Evolutionary conservation across 2,888 invertebrate species (phyloP), one percentile per base, ranked within the genome.

Genomic region (Choristoneura rosaceana): DNA sequence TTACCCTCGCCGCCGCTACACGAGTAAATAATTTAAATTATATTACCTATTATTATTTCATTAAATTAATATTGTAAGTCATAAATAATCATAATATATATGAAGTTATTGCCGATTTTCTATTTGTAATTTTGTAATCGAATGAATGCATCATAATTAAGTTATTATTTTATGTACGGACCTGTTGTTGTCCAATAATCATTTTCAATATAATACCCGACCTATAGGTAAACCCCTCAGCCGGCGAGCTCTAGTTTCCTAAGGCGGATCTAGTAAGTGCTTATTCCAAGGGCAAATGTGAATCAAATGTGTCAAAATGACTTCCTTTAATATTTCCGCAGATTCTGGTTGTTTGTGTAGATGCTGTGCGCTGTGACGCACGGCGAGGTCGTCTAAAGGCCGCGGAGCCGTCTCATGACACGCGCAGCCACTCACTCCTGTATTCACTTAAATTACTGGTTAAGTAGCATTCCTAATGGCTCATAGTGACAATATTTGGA

Each of bases 361-460:
- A 77, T 77, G 77, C 71, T 70, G 75, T 64, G 59, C 25, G 62
- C 62, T 67, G 74, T 80, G 76, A 77, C 76, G 74, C 71, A 75
- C 70, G 70, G 71, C 80, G 80, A 82, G 83, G 82, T 76, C 81
- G 76, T 65, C 38, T 61, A 80, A 81, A 81, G 83, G 83, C 81
- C 82, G 74, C 68, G 52, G 34, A 62, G 70, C 60, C 50, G 70
- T 65, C 63, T 60, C 63, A 68, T 63, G 63, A 65, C 73, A 65
- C 66, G 58, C 65, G 60, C 70, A 66, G 33, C 69, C 73, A 62
- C 73, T 74, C 73, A 58, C 67, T 74, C 65, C 61, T 47, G 61
- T 66, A 55, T 62, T 66, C 74, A 66, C 58, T 63, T 71, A 38
- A 68, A 68, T 67, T 45, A 71, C 71, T 71, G 47, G 71, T 71